Evolutionary conservation across 2,888 invertebrate species (phyloP).

Genomic region (Nomada lathburiana): DNA sequence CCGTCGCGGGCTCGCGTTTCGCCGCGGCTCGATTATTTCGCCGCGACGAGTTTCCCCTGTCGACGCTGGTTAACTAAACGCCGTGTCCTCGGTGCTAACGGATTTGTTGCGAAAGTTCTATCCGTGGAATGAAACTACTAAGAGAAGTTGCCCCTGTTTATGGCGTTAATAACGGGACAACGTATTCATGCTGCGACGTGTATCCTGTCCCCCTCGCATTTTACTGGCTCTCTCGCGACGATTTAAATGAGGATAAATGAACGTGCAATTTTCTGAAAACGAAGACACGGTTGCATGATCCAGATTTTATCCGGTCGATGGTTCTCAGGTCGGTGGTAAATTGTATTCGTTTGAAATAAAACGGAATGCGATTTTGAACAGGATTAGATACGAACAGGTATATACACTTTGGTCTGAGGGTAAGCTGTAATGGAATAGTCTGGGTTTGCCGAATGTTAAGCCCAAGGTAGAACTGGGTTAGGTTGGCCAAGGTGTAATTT

Average conservation of each 20-base stretch:
- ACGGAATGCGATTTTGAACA: neutral
- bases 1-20: slow-evolving; percentile 2
- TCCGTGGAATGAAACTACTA: neutral
- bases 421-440: slow-evolving; percentile 23
- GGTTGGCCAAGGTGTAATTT: neutral
- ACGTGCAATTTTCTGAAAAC: too few species aligned
- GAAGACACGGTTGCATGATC: too few species aligned
- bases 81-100: slow-evolving; percentile 7
- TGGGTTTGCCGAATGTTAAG: slow-evolving; percentile 2
- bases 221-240: neutral
- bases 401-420: slow-evolving; percentile 9
- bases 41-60: slow-evolving; percentile 25
- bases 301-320: too few species aligned
- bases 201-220: neutral
- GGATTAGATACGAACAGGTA: slow-evolving; percentile 12
- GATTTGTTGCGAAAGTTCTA: slow-evolving; percentile 26
- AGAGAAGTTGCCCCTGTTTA: slow-evolving; percentile 22
- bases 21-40: slow-evolving; percentile 40
- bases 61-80: slow-evolving; percentile 39
- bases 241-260: too few species aligned
- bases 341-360: neutral
- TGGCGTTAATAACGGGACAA: slow-evolving; percentile 31
- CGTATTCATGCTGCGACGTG: slow-evolving; percentile 19
- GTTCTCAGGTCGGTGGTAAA: too few species aligned
- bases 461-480: slow-evolving; percentile 7